Base-by-base conservation (phyloP, 2,797 vertebrate genomes). In the Brachyalestes nurse region DNA sequence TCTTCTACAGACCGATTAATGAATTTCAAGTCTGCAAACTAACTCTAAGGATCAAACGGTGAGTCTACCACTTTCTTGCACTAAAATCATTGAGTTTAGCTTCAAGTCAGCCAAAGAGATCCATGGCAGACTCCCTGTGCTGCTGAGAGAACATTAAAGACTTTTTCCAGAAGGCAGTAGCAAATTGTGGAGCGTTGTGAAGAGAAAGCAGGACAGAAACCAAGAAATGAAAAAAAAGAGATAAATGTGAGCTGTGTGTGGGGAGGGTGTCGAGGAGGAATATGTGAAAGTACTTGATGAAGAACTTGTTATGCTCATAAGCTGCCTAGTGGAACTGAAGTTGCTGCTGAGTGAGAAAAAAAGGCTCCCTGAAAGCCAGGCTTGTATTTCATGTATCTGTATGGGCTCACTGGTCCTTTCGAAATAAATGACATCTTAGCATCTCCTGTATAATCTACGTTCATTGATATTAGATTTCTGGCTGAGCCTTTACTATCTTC, bases 161-260 rank as follows among this genome's bases (percentile, higher is more conserved):
- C 72, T 73, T 73, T 77, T 82, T 78, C 38, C 80, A 82, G 80
- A 67, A 78, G 75, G 75, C 80, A 62, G 25, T 60, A 73, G 23
- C 69, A 78, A 78, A 73, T 73, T 77, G 75, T 60, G 70, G 61
- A 78, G 66, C 61, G 53, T 61, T 78, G 53, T 73, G 75, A 78
- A 78, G 61, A 55, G 6, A 82, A 72, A 25, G 10, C 28, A 42
- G 40, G 75, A 72, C 10, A 49, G 70, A 81, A 72, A 64, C 67
- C 49, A 72, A 75, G 23, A 77, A 65, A 16, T 73, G 13, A 53
- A 76, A 34, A 65, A 77, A 57, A 38, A 72, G 58, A 65, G 71
- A 77, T 71, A 81, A 71, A 55, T 38, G 14, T 75, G 65, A 62
- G 60, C 13, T 75, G 55, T 72, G 64, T 25, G 23, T 6, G 25